These are phyloP conservation scores for Peromyscus leucopus DNA, from an alignment of 2,113 vertebrate species.

Conservation along the genomic window DNA sequence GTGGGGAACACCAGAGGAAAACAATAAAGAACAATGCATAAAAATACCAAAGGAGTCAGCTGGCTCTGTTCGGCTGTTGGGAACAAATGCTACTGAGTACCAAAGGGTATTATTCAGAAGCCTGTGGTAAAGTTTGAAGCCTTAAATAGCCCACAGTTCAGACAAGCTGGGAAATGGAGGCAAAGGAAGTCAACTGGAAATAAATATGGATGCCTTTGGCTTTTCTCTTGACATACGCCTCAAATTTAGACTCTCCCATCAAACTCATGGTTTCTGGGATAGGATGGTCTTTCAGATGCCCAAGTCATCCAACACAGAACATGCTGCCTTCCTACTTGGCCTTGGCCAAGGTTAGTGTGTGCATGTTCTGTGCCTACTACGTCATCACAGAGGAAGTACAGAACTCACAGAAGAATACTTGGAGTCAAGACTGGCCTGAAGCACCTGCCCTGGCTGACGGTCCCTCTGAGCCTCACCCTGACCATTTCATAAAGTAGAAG, in stretches of 20 bases:
- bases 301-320: background rate
- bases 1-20: conserved; percentile 61
- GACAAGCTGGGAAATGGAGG: conserved; percentile 15
- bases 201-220: background rate
- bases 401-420: background rate
- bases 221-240: background rate
- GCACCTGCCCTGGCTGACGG: background rate
- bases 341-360: background rate
- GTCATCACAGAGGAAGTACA: background rate
- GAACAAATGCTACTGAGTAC: conserved; percentile 67
- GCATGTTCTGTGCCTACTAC: background rate
- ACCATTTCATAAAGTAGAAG: background rate
- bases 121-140: conserved; percentile 45
- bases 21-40: conserved; percentile 69
- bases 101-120: conserved; percentile 59
- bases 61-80: conserved; percentile 62
- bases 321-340: background rate
- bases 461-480: background rate
- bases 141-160: conserved; percentile 64
- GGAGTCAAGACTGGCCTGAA: background rate
- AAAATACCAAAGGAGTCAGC: conserved; percentile 76
- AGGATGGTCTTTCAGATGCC: background rate
- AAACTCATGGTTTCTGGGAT: background rate
- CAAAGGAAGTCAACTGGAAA: conserved; percentile 31
- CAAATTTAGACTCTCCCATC: background rate